Base-by-base conservation (phyloP, 53 echinoderm and acorn worm species). In the Temnopleurus reevesii region DNA sequence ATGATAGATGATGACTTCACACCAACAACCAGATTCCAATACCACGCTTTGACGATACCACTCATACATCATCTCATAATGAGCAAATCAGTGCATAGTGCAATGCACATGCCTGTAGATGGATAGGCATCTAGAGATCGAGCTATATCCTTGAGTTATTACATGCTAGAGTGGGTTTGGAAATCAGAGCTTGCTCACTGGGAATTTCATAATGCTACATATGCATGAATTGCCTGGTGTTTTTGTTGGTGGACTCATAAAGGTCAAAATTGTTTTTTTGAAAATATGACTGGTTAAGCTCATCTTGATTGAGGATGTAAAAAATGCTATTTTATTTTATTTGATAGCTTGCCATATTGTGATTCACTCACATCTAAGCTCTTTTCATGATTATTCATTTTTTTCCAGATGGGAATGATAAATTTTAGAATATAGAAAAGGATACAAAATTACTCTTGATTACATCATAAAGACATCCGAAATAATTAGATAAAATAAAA, bases 31-130 rank as follows among this genome's bases (percentile, higher is more conserved):
- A 21, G 36, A 8, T 5, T 71, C 63, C 15, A 41, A 71, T 71
- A 41, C 71, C 41, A 71, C 21, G 71, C 71, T 38, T 71, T 71
- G n/a, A 38, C n/a, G n/a, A n/a, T 71, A 41, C 71, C 41, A 5
- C 71, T 41, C 71, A 71, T 71, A 71, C 36, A 19, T 71, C 71
- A 12, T n/a, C 65, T 35, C 21, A 36, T 71, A 71, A 71, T 71
- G 19, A 41, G 71, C 36, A 21, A 41, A 41, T 71, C 21, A 19
- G 71, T 41, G 36, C 13, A 71, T 71, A 41, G 71, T 71, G 41
- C 13, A 71, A 21, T 71, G 41, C 71, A 71, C 71, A 71, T 71
- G 43, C 71, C 71, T 71, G 7, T 36, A 71, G 10, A 34, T n/a
- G 5, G 2, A 41, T n/a, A 23, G n/a, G 43, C 8, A 30, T 64